Evolutionary conservation across 2,797 vertebrate genomes (phyloP).

Genomic region (Pangasius macronema): DNA sequence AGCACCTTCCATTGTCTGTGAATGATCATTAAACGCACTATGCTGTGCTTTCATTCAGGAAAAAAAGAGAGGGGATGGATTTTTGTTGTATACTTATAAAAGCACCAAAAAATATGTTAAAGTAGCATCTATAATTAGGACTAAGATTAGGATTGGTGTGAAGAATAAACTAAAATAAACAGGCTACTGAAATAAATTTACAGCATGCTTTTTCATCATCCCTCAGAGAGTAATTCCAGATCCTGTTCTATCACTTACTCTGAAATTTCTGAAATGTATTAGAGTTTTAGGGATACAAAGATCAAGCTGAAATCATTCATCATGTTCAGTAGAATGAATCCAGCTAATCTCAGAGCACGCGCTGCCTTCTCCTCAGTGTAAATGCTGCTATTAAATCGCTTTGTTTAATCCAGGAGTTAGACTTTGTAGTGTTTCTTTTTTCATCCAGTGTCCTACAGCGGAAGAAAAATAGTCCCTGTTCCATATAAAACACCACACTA

Average conservation of each 20-base stretch:
- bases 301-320: not conserved
- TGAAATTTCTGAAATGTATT: not conserved
- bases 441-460: not conserved
- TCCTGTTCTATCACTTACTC: not conserved
- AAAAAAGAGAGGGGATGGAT: not conserved
- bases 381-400: not conserved
- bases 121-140: not conserved
- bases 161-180: not conserved
- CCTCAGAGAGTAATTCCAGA: not conserved
- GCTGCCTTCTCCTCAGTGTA: not conserved
- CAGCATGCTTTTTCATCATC: not conserved
- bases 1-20: slow-evolving; percentile 26
- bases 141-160: too few species aligned
- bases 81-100: not conserved
- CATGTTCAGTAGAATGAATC: not conserved
- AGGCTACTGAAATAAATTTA: not conserved
- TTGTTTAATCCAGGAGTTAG: not conserved
- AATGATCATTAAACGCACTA: slow-evolving; percentile 8
- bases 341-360: not conserved
- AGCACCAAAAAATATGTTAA: not conserved
- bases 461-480: slow-evolving; percentile 44
- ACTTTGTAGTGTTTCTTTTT: not conserved
- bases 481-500: not conserved
- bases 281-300: too few species aligned
- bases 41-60: slow-evolving; percentile 18